These are phyloP conservation scores for Sebastes baramenuke DNA, from an alignment of 2,797 vertebrate genomes.

Conservation along the genomic window DNA sequence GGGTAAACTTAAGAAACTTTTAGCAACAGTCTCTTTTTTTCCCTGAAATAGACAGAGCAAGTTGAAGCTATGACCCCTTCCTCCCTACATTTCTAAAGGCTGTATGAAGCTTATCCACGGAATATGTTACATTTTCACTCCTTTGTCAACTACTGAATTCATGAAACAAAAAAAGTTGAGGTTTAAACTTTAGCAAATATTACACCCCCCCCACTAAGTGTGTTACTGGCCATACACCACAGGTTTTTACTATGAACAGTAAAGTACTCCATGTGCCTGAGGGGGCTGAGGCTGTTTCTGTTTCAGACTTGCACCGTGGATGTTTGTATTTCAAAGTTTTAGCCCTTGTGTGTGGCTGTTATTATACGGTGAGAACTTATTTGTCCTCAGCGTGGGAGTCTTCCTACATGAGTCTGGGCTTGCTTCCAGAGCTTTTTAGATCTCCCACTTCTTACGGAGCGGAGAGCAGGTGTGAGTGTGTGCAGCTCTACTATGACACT, in stretches of 20 bases:
- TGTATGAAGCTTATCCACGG: not conserved
- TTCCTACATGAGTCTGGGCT: slow-evolving; percentile 45
- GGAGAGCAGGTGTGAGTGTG: slow-evolving; percentile 42
- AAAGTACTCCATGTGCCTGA: not conserved
- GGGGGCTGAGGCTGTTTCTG: not conserved
- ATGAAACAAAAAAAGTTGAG: rapidly evolving
- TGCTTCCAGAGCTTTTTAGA: slow-evolving; percentile 26
- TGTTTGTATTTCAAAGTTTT: not conserved
- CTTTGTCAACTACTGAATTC: no score
- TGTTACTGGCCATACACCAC: not conserved
- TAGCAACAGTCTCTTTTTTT: no score
- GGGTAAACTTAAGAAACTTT: no score
- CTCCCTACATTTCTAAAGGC: no score
- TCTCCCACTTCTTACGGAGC: slow-evolving; percentile 10
- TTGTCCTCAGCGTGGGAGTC: slow-evolving; percentile 52
- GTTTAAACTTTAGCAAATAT: not conserved
- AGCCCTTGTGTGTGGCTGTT: slow-evolving; percentile 1
- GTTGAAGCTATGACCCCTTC: no score
- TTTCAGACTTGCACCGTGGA: not conserved
- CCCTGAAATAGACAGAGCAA: slow-evolving; percentile 2
- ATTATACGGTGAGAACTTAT: slow-evolving; percentile 35
- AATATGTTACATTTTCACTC: not conserved
- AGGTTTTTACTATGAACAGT: not conserved
- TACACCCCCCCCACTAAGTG: not conserved
- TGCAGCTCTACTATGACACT: not conserved